Evolutionary conservation across 2,888 invertebrate species (phyloP), one percentile per base, ranked within the genome.

Genomic region (Brachynemurus nebulosus): DNA sequence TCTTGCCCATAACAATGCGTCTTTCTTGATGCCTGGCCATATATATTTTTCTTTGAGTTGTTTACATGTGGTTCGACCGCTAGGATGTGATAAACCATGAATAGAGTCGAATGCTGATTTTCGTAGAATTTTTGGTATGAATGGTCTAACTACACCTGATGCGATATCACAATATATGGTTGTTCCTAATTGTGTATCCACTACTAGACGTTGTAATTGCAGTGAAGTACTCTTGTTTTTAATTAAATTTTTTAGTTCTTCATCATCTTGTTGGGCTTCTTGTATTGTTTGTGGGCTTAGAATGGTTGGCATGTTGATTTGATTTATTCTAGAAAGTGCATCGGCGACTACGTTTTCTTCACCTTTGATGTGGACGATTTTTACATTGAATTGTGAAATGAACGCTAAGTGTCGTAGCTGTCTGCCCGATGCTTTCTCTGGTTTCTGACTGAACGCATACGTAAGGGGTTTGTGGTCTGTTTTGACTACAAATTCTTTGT

Each of bases 1-100:
- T n/a, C n/a, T n/a, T n/a, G n/a, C 21, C 52, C 54, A 51, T 21
- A 21, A 12, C n/a, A 33, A 7, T 2, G 42, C 30, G 17, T 54
- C 52, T 17, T 37, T 37, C 35, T 42, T 41, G 0, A 54, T 51
- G 1, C 44, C 43, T 1, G 55, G 55, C 52, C 55, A 56, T 2
- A 52, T 48, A 23, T 45, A 53, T 30, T 51, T 49, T 39, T n/a
- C n/a, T n/a, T n/a, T n/a, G n/a, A 53, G n/a, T 1, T 48, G 20
- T 14, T 40, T 45, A 0, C 25, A 18, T 0, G 53, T 52, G 2
- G 47, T 44, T 21, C 48, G 41, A 8, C 43, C 42, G 33, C 53
- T 53, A 1, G 53, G 52, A 35, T n/a, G n/a, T n/a, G n/a, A n/a
- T n/a, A n/a, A n/a, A n/a, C n/a, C n/a, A n/a, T n/a, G n/a, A n/a